Conservation (phyloP, 2,888 invertebrate species). For the Morpho achilles region DNA sequence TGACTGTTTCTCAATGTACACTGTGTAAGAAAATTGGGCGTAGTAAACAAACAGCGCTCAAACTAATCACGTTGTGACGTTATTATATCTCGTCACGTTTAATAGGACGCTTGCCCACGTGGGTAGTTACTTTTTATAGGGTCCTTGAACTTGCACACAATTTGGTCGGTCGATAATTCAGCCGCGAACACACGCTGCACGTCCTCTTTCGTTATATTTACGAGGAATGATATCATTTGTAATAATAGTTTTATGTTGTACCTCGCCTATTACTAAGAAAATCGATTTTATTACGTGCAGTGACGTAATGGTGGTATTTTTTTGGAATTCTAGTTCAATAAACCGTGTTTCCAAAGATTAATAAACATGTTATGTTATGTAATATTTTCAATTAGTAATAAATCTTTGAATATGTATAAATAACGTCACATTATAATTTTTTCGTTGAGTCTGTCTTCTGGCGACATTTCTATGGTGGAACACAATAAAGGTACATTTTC, state of each 20-base stretch:
- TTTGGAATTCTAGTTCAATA: no score
- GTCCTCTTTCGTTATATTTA: constrained; percentile 46
- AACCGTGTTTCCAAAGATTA: no score
- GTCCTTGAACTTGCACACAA: constrained; percentile 73
- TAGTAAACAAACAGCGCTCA: constrained; percentile 2
- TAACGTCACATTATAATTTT: no score
- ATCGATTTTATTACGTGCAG: not conserved
- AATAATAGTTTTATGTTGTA: constrained; percentile 32
- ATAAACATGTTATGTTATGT: no score
- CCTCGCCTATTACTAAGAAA: not conserved
- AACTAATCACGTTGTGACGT: constrained; percentile 16
- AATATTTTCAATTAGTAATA: no score
- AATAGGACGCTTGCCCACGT: constrained; percentile 41
- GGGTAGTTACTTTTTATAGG: constrained; percentile 66
- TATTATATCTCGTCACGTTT: constrained; percentile 24
- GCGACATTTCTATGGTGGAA: no score
- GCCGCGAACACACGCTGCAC: constrained; percentile 40
- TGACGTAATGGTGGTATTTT: no score
- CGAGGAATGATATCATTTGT: constrained; percentile 53
- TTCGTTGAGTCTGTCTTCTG: no score
- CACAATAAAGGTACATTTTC: no score
- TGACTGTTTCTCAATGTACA: no score
- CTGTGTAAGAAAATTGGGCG: no score
- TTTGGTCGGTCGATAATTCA: constrained; percentile 73
- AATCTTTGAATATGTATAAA: no score